Evolutionary conservation across 2,113 vertebrate genomes (phyloP).

Genomic region (Origma solitaria): DNA sequence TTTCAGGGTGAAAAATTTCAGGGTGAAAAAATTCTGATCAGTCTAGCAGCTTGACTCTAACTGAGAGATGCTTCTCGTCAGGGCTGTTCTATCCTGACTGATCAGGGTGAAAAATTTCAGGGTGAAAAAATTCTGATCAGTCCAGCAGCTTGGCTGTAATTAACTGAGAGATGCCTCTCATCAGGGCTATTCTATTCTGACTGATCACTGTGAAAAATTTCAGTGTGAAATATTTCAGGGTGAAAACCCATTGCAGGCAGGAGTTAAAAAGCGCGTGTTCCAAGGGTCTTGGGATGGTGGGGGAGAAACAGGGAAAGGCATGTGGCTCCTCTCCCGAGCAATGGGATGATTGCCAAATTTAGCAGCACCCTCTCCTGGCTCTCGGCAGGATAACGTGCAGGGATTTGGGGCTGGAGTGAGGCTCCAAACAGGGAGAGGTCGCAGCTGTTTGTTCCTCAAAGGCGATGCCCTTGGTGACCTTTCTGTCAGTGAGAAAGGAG

Average conservation of each 20-base stretch:
- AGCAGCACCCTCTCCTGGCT: slow-evolving; percentile 37
- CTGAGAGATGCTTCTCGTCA: too few species aligned
- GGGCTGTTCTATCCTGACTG: too few species aligned
- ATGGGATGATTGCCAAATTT: not conserved
- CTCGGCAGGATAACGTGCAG: not conserved
- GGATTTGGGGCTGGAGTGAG: fast-evolving
- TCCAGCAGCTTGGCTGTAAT: not conserved
- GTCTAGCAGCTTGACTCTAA: too few species aligned
- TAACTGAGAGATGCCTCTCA: not conserved
- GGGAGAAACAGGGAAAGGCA: not conserved
- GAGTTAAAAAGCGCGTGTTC: fast-evolving
- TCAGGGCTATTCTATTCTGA: fast-evolving
- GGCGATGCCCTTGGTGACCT: fast-evolving
- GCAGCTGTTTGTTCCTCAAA: not conserved
- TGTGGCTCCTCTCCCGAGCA: fast-evolving
- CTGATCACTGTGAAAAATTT: not conserved
- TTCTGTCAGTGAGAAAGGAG: not conserved
- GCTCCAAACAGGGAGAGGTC: fast-evolving
- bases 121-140: too few species aligned
- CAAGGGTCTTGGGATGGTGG: not conserved
- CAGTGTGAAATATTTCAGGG: too few species aligned
- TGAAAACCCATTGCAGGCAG: fast-evolving
- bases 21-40: too few species aligned
- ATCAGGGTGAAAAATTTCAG: too few species aligned
- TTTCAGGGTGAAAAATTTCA: too few species aligned